Conservation (phyloP, 2,888 invertebrate species). For the Smittia aterrima region DNA sequence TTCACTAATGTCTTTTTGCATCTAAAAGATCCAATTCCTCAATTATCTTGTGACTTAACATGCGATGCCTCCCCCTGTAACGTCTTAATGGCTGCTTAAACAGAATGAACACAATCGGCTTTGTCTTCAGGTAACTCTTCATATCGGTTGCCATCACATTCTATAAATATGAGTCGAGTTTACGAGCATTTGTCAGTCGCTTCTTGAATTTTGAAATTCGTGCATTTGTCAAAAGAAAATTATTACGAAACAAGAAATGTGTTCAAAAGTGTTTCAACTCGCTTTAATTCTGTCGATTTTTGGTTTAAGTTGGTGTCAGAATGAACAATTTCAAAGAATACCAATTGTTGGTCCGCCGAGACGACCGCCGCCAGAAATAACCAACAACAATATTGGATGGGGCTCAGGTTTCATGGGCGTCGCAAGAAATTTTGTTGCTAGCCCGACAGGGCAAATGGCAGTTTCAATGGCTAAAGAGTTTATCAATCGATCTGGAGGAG, state of each 20-base stretch:
- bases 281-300: background rate
- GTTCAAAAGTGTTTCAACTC: background rate
- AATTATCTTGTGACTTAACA: background rate
- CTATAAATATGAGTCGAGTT: conserved; percentile 35
- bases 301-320: background rate
- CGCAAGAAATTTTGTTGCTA: conserved; percentile 49
- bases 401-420: conserved; percentile 48
- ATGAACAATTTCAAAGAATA: background rate
- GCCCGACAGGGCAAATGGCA: conserved; percentile 53
- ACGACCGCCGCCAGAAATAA: conserved; percentile 8
- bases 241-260: background rate
- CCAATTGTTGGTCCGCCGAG: conserved; percentile 8
- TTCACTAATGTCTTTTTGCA: too few species aligned
- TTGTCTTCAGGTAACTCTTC: conserved; percentile 30
- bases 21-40: too few species aligned
- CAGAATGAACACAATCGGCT: conserved; percentile 34
- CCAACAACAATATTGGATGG: conserved; percentile 16
- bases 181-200: conserved; percentile 22
- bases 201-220: conserved; percentile 10
- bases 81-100: conserved; percentile 6
- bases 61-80: background rate
- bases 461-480: conserved; percentile 62
- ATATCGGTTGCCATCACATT: conserved; percentile 20
- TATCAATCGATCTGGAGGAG: conserved; percentile 65
- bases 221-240: background rate